Evolutionary conservation across 2,888 invertebrate species (phyloP).

Genomic region (Mesochorus sp.): DNA sequence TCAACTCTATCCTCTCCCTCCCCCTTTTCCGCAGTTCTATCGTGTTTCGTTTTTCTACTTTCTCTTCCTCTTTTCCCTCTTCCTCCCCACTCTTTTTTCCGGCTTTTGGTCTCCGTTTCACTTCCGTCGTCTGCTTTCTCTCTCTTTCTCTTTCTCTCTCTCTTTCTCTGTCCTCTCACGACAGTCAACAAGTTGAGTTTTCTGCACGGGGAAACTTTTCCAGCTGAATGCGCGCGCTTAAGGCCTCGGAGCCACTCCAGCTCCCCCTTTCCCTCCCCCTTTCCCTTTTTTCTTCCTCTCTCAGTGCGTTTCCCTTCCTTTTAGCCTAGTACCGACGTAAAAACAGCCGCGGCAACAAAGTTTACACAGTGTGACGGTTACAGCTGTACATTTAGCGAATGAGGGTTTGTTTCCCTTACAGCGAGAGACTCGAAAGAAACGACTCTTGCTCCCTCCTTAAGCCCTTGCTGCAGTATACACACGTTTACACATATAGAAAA

Average conservation of each 20-base stretch:
- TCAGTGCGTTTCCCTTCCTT: background rate
- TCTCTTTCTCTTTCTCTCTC: slow-evolving; percentile 37
- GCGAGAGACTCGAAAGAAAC: background rate
- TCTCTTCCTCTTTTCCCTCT: background rate
- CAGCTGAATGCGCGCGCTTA: slow-evolving; percentile 48
- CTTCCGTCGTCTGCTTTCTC: slow-evolving; percentile 38
- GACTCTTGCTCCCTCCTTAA: too few species aligned
- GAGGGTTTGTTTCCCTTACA: slow-evolving; percentile 19
- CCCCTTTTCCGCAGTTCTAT: slow-evolving; percentile 6
- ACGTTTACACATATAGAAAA: too few species aligned
- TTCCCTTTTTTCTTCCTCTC: background rate
- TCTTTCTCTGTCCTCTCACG: slow-evolving; percentile 31
- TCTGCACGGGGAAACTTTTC: slow-evolving; percentile 55
- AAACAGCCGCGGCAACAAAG: slow-evolving; percentile 4
- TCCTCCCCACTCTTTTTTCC: slow-evolving; percentile 17
- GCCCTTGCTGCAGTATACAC: background rate
- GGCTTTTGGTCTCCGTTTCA: slow-evolving; percentile 9
- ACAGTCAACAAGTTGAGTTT: slow-evolving; percentile 70
- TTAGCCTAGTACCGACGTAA: slow-evolving; percentile 17
- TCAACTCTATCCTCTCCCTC: background rate
- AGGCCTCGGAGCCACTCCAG: slow-evolving; percentile 27
- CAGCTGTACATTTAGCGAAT: slow-evolving; percentile 45
- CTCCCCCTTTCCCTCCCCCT: slow-evolving; percentile 9
- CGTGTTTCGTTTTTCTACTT: slow-evolving; percentile 4
- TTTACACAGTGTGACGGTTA: slow-evolving; percentile 38